Conservation (phyloP, 2,888 invertebrate species). For the Tiliacea citrago region DNA sequence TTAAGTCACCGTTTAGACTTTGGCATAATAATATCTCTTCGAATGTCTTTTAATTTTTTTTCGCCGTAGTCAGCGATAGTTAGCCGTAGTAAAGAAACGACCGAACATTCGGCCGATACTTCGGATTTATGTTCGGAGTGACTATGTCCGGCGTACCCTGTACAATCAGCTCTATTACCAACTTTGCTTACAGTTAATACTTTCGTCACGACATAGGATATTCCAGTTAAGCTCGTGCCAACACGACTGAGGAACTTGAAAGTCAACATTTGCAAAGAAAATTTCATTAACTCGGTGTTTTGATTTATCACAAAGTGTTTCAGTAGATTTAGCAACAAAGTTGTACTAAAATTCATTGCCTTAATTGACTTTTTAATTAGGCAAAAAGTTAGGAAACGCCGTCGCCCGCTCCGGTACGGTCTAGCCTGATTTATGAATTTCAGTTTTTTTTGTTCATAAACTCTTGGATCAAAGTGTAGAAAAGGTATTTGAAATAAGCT, state of each 20-base stretch:
- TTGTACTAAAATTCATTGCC: slow-evolving; percentile 66
- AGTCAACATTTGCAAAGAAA: slow-evolving; percentile 44
- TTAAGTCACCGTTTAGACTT: no score
- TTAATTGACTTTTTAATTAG: slow-evolving; percentile 82
- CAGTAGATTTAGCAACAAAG: slow-evolving; percentile 66
- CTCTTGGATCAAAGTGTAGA: slow-evolving; percentile 14
- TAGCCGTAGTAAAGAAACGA: no score
- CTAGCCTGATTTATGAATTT: slow-evolving; percentile 69
- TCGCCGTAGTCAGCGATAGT: no score
- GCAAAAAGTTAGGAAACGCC: slow-evolving; percentile 73
- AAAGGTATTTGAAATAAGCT: slow-evolving; percentile 1
- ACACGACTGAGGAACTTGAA: slow-evolving; percentile 19
- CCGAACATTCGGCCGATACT: no score
- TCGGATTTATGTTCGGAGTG: no score
- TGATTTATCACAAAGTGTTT: slow-evolving; percentile 64
- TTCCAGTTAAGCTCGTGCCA: neutral
- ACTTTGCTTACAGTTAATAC: neutral
- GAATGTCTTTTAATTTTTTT: no score
- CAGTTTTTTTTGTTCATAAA: slow-evolving; percentile 47
- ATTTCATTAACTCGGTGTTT: slow-evolving; percentile 59
- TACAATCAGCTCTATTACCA: neutral
- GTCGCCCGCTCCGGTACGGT: slow-evolving; percentile 58
- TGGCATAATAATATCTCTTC: no score
- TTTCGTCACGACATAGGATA: neutral
- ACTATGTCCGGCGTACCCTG: neutral